Evolutionary conservation across 2,888 invertebrate species (phyloP), one percentile per base, ranked within the genome.

Genomic region (Craniophora ligustri): DNA sequence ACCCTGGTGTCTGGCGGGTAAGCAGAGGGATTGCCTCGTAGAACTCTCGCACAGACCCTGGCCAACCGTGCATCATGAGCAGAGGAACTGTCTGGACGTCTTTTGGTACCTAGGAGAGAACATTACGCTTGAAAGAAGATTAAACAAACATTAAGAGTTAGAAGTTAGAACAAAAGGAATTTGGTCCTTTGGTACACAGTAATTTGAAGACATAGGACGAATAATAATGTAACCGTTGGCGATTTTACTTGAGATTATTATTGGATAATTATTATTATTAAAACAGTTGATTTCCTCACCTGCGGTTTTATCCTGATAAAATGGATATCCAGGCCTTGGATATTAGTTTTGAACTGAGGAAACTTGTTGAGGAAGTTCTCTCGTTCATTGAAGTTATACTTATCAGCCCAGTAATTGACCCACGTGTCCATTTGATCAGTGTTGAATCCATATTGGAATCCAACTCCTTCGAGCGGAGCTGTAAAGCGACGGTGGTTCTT

Each of bases 11-110:
- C 0, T 94, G 94, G 3, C 91, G 93, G 0, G 94, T 88, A n/a
- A 97, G 88, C 36, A 95, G 79, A 0, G 97, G 97, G 44, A 97
- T 95, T 0, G 97, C 86, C 48, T 95, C 95, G 76, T 96, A 96
- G 86, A 98, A 98, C 88, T 98, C 98, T n/a, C 96, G 92, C 2
- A 98, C 94, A 0, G 97, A 97, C 0, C 98, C 97, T 0, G 98
- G 98, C 98, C 98, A 98, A 30, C 98, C 98, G 81, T 98, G 98
- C 11, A 97, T 86, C 39, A 98, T 72, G 2, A 97, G 85, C 0
- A 97, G 75, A 0, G 97, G 97, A 0, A 96, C 67, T 0, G 95
- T 93, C 72, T 84, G 65, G 3, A 86, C 57, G 72, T 79, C 68
- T 81, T 88, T 67, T 6, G 85, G 77, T 0, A 87, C 94, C 59